Conservation (phyloP, 2,888 invertebrate genomes). For the Bombyx huttoni region DNA sequence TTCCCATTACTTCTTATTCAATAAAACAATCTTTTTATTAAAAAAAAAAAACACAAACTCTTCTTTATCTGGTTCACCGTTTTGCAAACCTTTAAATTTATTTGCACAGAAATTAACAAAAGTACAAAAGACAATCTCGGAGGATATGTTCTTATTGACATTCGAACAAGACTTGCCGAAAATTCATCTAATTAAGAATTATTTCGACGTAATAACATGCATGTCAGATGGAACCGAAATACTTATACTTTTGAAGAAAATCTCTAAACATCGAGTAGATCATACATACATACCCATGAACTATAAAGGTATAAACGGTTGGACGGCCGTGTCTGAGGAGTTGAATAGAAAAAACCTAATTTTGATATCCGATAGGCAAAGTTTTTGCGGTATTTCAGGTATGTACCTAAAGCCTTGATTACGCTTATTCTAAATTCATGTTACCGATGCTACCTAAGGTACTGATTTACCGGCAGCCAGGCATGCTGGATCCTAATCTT, state of each 20-base stretch:
- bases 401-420: not conserved
- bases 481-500: not conserved
- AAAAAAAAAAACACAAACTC: no score
- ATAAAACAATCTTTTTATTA: no score
- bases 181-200: slow-evolving; percentile 15
- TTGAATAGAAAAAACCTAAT: slow-evolving; percentile 25
- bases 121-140: slow-evolving; percentile 15
- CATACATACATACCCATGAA: slow-evolving; percentile 16
- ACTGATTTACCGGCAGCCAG: no score
- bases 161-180: slow-evolving; percentile 22
- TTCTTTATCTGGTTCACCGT: not conserved
- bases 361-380: slow-evolving; percentile 31
- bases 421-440: no score
- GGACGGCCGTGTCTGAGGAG: slow-evolving; percentile 28
- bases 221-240: slow-evolving; percentile 26
- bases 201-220: slow-evolving; percentile 24
- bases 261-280: slow-evolving; percentile 15
- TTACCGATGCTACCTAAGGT: no score
- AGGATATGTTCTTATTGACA: slow-evolving; percentile 25
- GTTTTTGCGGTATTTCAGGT: slow-evolving; percentile 35
- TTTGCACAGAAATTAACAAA: slow-evolving; percentile 26
- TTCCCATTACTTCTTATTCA: no score
- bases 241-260: slow-evolving; percentile 27
- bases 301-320: slow-evolving; percentile 19
- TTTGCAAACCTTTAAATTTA: slow-evolving; percentile 17